A percentile compares a stretch with the other conserved stretches of the same genome.
These are phyloP conservation scores for Drosophila rubida DNA, from an alignment of 2,888 invertebrate species.

Conservation along the genomic window DNA sequence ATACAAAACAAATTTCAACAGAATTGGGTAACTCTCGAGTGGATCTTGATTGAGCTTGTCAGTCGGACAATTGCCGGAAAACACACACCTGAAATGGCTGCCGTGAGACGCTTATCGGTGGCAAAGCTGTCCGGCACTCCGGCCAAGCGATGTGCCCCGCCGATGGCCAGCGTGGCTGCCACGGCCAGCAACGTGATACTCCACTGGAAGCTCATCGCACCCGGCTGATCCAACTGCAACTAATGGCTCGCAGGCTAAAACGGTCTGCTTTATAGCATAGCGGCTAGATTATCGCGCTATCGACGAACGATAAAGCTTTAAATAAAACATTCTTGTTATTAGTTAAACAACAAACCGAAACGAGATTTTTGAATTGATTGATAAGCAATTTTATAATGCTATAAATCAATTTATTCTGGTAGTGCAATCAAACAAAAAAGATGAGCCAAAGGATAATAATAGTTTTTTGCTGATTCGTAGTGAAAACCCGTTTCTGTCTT, in stretches of 20 bases:
- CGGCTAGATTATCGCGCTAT: constrained; percentile 14
- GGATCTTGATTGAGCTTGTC: constrained; percentile 39
- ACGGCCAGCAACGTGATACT: constrained; percentile 39
- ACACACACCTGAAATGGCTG: constrained; percentile 66
- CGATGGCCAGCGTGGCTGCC: constrained; percentile 33
- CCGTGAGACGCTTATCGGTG: constrained; percentile 55
- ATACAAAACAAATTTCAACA: background rate
- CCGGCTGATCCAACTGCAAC: constrained; percentile 24
- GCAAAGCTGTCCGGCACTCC: constrained; percentile 54
- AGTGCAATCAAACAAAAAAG: no score
- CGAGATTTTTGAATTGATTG: constrained; percentile 24
- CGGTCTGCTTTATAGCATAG: constrained; percentile 47
- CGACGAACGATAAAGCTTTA: constrained; percentile 10
- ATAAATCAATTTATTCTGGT: background rate
- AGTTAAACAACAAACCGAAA: background rate
- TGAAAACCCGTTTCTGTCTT: no score
- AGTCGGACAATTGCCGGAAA: constrained; percentile 10
- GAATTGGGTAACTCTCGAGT: background rate
- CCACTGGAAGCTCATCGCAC: constrained; percentile 44
- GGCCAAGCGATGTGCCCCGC: constrained; percentile 48
- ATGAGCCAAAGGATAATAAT: no score
- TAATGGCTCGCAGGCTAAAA: constrained; percentile 14
- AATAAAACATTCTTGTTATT: constrained; percentile 8
- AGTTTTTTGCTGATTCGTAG: no score
- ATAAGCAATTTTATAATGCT: background rate